phyloP scores from a whole-genome alignment of 1,140 invertebrate genomes.

The Anagrus nilaparvatae region DNA sequence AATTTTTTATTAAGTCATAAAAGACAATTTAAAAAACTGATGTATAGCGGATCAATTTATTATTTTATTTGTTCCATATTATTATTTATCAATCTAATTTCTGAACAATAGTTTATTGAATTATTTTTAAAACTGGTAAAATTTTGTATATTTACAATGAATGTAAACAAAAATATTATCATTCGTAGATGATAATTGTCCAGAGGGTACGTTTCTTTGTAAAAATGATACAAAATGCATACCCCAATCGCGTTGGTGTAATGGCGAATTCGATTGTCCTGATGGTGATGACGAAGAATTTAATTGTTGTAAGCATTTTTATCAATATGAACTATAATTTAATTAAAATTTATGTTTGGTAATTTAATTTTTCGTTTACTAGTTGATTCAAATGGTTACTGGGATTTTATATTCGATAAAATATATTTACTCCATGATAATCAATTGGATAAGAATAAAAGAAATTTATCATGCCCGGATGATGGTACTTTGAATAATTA shows the following conservation, averaged over 20 bases:
- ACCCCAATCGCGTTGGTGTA: slow-evolving; percentile 52
- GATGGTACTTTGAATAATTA: slow-evolving; percentile 2
- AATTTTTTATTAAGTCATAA: neutral
- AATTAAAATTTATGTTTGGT: too few relatives aligned
- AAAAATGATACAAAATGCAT: slow-evolving; percentile 55
- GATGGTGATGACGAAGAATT: slow-evolving; percentile 53
- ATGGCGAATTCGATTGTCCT: slow-evolving; percentile 54
- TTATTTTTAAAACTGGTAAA: neutral
- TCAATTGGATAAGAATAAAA: neutral
- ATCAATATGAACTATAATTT: neutral
- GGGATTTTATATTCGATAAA: too few relatives aligned
- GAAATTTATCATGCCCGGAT: neutral
- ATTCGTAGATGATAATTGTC: slow-evolving; percentile 38
- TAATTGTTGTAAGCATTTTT: slow-evolving; percentile 29
- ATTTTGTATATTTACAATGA: neutral
- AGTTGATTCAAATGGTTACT: neutral
- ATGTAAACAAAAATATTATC: slow-evolving; percentile 2
- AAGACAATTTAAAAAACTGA: neutral
- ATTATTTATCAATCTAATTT: slow-evolving; percentile 8
- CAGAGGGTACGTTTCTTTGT: slow-evolving; percentile 57
- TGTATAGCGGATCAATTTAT: neutral
- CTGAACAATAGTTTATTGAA: neutral
- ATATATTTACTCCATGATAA: neutral
- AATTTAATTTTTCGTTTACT: neutral
- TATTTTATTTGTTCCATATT: neutral